A percentile compares a stretch with the other conserved stretches of the same genome.
Evolutionary conservation across 2,888 invertebrate species (phyloP).

Genomic region (Opisthograptis luteolata): DNA sequence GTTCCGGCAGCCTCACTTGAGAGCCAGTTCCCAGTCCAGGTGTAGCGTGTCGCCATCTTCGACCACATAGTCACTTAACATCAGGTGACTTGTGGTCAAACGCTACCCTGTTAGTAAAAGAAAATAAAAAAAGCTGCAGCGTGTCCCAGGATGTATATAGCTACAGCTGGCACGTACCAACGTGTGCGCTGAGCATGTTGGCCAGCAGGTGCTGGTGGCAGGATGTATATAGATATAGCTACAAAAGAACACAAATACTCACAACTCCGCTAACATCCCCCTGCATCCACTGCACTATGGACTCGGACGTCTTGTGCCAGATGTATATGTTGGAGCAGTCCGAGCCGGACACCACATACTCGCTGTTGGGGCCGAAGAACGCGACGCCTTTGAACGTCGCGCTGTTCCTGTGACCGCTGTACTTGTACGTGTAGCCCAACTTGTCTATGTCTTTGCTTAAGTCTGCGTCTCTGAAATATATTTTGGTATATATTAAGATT

Average conservation of each 20-base stretch:
- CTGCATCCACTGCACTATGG: conserved; percentile 94
- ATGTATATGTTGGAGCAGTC: conserved; percentile 95
- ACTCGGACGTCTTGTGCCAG: conserved; percentile 95
- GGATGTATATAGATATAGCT: neutral
- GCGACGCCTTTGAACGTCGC: conserved; percentile 95
- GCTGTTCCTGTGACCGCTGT: conserved; percentile 86
- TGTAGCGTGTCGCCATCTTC: too few species aligned
- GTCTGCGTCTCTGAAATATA: neutral
- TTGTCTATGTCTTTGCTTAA: conserved; percentile 2
- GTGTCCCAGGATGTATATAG: too few species aligned
- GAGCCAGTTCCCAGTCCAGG: too few species aligned
- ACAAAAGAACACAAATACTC: conserved; percentile 56
- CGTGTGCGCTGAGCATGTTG: too few species aligned
- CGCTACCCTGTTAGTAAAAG: too few species aligned
- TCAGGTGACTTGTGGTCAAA: too few species aligned
- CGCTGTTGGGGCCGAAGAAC: conserved; percentile 96
- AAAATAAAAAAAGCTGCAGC: too few species aligned
- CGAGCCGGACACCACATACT: conserved; percentile 96
- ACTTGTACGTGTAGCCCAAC: conserved; percentile 80
- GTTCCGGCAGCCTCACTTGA: too few species aligned
- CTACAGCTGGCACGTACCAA: too few species aligned
- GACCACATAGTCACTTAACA: too few species aligned
- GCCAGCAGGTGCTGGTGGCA: too few species aligned
- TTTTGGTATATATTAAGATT: too few species aligned
- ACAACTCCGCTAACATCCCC: conserved; percentile 94